These are phyloP conservation scores for Hydrolagus affinis DNA, from an alignment of 2,113 vertebrate species.

Conservation along the genomic window DNA sequence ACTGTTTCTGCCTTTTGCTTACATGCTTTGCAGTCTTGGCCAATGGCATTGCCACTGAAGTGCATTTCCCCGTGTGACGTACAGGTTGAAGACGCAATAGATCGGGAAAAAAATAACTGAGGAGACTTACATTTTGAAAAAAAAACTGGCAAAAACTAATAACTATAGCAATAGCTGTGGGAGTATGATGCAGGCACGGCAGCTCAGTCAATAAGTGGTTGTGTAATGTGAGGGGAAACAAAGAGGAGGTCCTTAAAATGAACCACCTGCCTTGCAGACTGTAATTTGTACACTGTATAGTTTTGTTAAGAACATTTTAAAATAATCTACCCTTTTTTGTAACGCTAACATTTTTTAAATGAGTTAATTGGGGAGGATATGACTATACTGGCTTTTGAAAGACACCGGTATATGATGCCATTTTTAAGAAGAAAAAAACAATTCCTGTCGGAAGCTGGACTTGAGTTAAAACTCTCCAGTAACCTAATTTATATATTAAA, in stretches of 20 bases:
- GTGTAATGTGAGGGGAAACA: slow-evolving; percentile 66
- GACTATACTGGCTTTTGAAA: slow-evolving; percentile 51
- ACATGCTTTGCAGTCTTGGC: slow-evolving; percentile 84
- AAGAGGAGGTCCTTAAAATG: slow-evolving; percentile 71
- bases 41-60: slow-evolving; percentile 73
- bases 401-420: slow-evolving; percentile 67
- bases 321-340: slow-evolving; percentile 81
- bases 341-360: slow-evolving; percentile 77
- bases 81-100: slow-evolving; percentile 56
- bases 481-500: slow-evolving; percentile 79
- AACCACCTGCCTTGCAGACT: slow-evolving; percentile 83
- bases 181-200: slow-evolving; percentile 72
- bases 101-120: slow-evolving; percentile 56
- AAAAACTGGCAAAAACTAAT: slow-evolving; percentile 53
- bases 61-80: slow-evolving; percentile 72
- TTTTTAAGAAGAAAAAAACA: slow-evolving; percentile 69
- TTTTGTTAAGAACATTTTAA: slow-evolving; percentile 72
- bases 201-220: slow-evolving; percentile 72
- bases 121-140: slow-evolving; percentile 68
- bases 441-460: slow-evolving; percentile 77
- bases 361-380: slow-evolving; percentile 43
- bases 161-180: slow-evolving; percentile 81
- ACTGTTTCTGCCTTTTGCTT: slow-evolving; percentile 64
- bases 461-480: slow-evolving; percentile 95
- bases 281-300: slow-evolving; percentile 99